Evolutionary conservation across 2,113 vertebrate genomes (phyloP).

Genomic region (Hypocryptadius cinnamomeus): DNA sequence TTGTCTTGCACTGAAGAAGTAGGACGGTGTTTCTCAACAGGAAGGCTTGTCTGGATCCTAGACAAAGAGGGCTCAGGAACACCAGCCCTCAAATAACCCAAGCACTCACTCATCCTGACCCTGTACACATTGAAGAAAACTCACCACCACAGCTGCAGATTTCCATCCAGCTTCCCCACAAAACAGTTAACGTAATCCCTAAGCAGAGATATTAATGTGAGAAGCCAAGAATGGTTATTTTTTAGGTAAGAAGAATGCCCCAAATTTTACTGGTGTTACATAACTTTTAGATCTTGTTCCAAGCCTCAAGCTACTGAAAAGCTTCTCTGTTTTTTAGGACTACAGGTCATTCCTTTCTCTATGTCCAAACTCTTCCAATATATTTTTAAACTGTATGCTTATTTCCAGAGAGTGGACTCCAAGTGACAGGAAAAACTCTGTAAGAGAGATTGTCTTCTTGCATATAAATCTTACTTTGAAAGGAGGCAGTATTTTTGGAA

Average conservation of each 20-base stretch:
- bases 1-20: constrained; percentile 52
- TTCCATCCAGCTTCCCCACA: constrained; percentile 20
- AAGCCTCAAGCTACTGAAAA: constrained; percentile 49
- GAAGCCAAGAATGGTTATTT: constrained; percentile 6
- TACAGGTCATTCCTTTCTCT: constrained; percentile 10
- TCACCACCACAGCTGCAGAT: neutral
- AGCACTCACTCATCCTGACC: neutral
- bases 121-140: neutral
- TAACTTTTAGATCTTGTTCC: neutral
- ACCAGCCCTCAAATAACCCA: constrained; percentile 65
- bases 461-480: constrained; percentile 33
- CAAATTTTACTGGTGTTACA: constrained; percentile 1
- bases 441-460: constrained; percentile 27
- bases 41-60: constrained; percentile 35
- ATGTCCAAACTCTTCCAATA: constrained; percentile 6
- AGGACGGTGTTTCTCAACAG: constrained; percentile 64
- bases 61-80: constrained; percentile 41
- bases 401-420: neutral
- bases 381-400: neutral
- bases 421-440: constrained; percentile 15
- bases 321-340: constrained; percentile 10
- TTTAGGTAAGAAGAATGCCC: neutral
- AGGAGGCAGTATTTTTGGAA: neutral
- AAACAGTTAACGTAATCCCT: constrained; percentile 26
- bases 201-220: neutral